Evolutionary conservation across 2,888 invertebrate genomes (phyloP).

Genomic region (Hyppa rectilinea): DNA sequence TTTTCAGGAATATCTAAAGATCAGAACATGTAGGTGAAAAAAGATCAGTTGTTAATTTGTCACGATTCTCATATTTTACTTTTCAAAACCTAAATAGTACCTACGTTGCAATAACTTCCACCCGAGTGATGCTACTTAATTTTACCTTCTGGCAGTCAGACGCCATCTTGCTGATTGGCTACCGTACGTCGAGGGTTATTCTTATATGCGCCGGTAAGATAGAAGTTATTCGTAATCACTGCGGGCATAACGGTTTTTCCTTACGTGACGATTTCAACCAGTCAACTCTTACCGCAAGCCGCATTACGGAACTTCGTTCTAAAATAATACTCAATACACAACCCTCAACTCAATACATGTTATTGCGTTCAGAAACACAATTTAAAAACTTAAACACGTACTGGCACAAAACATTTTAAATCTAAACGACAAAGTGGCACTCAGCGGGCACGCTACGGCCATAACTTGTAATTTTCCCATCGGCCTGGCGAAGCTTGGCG

Average conservation of each 20-base stretch:
- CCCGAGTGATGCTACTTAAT: neutral
- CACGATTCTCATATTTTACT: neutral
- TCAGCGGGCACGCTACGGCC: constrained; percentile 44
- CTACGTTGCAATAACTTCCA: neutral
- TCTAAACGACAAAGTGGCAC: constrained; percentile 47
- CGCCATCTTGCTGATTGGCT: neutral
- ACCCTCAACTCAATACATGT: constrained; percentile 5
- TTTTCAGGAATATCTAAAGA: neutral
- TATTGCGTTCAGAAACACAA: constrained; percentile 30
- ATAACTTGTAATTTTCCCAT: constrained; percentile 63
- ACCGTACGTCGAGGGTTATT: neutral
- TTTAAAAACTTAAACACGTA: constrained; percentile 44
- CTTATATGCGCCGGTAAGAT: neutral
- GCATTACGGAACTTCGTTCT: no score
- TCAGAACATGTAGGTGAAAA: neutral
- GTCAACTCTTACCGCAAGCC: no score
- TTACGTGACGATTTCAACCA: no score
- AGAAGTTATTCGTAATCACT: no score
- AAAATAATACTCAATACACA: neutral
- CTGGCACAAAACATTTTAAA: constrained; percentile 56
- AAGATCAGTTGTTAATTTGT: neutral
- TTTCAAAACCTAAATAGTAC: neutral
- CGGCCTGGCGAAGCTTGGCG: constrained; percentile 39
- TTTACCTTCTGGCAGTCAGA: neutral
- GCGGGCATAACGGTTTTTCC: no score